These are phyloP conservation scores for Dissostichus mawsoni DNA, from an alignment of 2,113 vertebrate genomes.

Conservation along the genomic window DNA sequence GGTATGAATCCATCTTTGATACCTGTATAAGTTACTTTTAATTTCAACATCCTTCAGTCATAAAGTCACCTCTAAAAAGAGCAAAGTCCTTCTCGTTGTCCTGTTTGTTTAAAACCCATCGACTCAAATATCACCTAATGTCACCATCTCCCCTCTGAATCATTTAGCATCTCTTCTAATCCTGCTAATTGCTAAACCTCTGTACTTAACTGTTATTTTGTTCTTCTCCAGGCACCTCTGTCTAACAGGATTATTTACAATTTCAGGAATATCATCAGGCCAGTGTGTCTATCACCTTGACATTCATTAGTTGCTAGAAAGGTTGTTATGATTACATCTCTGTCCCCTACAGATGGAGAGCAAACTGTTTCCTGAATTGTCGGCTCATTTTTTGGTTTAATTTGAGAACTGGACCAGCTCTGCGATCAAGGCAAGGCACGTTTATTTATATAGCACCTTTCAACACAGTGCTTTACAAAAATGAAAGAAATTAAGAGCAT, in stretches of 20 bases:
- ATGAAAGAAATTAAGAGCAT: no score
- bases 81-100: background rate
- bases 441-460: no score
- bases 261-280: slow-evolving; percentile 17
- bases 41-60: no score
- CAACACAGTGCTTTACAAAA: no score
- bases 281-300: slow-evolving; percentile 20
- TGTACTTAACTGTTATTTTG: slow-evolving; percentile 9
- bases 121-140: slow-evolving; percentile 11
- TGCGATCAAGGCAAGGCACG: background rate
- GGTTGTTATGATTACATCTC: slow-evolving; percentile 5
- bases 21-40: no score
- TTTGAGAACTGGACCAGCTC: background rate
- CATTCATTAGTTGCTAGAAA: slow-evolving; percentile 16
- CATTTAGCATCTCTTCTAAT: slow-evolving; percentile 18
- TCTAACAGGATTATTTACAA: slow-evolving; percentile 23
- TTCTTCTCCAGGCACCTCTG: background rate
- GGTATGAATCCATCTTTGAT: no score
- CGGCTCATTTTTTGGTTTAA: background rate
- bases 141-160: slow-evolving; percentile 23
- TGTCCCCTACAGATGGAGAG: slow-evolving; percentile 3
- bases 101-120: slow-evolving; percentile 2
- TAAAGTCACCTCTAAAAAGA: background rate
- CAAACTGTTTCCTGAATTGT: slow-evolving; percentile 2
- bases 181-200: slow-evolving; percentile 24